Percentiles rank a stretch among this genome's conserved stretches.
These are phyloP conservation scores for Heliconius nattereri DNA, from an alignment of 1,140 invertebrate genomes.

Conservation along the genomic window DNA sequence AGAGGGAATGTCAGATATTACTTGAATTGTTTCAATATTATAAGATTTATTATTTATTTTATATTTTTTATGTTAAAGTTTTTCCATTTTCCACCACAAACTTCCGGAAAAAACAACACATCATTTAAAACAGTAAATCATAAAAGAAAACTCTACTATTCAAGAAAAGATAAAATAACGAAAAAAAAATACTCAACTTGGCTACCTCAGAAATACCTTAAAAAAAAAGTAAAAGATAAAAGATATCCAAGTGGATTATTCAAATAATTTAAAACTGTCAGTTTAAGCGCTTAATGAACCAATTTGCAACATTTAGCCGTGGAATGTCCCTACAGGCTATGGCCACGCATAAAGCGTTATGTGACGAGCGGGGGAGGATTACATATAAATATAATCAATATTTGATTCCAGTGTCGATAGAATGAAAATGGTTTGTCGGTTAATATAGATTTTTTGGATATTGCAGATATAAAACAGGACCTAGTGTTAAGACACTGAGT, in stretches of 20 bases:
- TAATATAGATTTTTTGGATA: not conserved
- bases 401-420: conserved; percentile 7
- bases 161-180: not conserved
- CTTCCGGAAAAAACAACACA: not conserved
- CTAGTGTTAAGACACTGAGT: too few species aligned
- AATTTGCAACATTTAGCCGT: conserved; percentile 45
- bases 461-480: not conserved
- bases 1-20: too few species aligned
- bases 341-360: conserved; percentile 44
- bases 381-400: conserved; percentile 20
- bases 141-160: not conserved
- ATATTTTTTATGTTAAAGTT: too few species aligned
- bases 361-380: conserved; percentile 37
- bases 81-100: too few species aligned
- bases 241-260: conserved; percentile 36
- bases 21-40: too few species aligned
- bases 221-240: not conserved
- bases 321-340: conserved; percentile 35
- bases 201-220: not conserved
- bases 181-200: not conserved
- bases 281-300: conserved; percentile 47
- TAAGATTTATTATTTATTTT: too few species aligned
- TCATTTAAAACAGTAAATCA: not conserved
- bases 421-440: conserved; percentile 12
- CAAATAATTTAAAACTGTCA: conserved; percentile 39